These are phyloP conservation scores for Eupithecia pulchellata DNA, from an alignment of 2,888 invertebrate species.

Conservation along the genomic window DNA sequence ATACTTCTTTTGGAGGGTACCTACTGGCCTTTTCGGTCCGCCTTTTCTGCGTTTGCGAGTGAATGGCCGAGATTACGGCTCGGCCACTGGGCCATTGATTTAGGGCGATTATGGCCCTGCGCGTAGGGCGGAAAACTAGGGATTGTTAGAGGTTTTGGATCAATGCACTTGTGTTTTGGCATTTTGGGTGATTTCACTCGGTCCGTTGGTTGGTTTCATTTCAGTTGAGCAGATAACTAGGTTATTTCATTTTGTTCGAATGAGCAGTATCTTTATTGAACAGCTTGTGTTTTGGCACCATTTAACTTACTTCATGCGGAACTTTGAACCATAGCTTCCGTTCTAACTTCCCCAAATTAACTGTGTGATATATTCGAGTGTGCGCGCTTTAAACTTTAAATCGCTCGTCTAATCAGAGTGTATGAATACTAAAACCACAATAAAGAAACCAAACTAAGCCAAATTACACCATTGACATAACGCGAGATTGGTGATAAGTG, in stretches of 20 bases:
- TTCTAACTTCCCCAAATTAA: background rate
- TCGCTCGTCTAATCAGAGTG: conserved; percentile 45
- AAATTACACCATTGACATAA: background rate
- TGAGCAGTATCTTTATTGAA: conserved; percentile 4
- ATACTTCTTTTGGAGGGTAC: conserved; percentile 26
- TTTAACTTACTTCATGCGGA: background rate
- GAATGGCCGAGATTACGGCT: conserved; percentile 44
- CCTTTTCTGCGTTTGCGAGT: conserved; percentile 48
- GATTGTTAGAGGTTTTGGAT: conserved; percentile 30
- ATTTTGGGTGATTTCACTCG: conserved; percentile 6
- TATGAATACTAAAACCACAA: conserved; percentile 42
- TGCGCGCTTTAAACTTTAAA: conserved; percentile 37
- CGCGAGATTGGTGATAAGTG: background rate
- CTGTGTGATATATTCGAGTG: conserved; percentile 12
- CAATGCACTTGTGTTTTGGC: conserved; percentile 22
- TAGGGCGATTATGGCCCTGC: conserved; percentile 25
- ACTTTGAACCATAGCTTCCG: background rate
- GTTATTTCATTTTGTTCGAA: background rate
- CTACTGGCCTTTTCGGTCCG: conserved; percentile 36
- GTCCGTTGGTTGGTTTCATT: conserved; percentile 10
- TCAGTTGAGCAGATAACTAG: conserved; percentile 8
- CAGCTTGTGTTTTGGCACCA: background rate
- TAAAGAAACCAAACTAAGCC: conserved; percentile 45
- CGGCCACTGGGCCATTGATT: conserved; percentile 32
- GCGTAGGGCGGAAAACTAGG: conserved; percentile 25